A percentile compares a stretch with the other conserved stretches of the same genome.
phyloP scores from a whole-genome alignment of 1,140 invertebrate genomes.

The Onthophagus taurus region DNA sequence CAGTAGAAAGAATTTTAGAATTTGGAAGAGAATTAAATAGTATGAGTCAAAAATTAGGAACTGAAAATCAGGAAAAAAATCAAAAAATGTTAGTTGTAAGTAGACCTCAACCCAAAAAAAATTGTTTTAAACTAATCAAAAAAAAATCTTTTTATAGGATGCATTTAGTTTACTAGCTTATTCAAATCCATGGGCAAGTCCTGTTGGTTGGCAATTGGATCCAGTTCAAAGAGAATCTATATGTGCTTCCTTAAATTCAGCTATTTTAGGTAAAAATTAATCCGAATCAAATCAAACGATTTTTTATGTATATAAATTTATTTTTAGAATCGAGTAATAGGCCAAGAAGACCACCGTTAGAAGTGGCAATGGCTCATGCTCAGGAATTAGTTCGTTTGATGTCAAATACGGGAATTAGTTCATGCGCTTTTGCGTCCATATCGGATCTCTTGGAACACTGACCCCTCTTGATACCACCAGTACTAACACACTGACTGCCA shows the following conservation, averaged over 20 bases:
- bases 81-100: conserved; percentile 86
- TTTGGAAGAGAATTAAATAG: conserved; percentile 89
- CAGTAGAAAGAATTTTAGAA: conserved; percentile 82
- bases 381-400: conserved; percentile 81
- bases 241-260: conserved; percentile 91
- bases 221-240: conserved; percentile 87
- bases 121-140: neutral
- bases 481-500: conserved; percentile 17
- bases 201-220: conserved; percentile 90
- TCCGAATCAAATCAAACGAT: too few species aligned
- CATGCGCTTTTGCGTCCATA: conserved; percentile 86
- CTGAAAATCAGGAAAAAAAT: conserved; percentile 69
- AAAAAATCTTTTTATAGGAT: conserved; percentile 54
- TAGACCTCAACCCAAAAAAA: conserved; percentile 1
- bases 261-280: conserved; percentile 92
- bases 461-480: conserved; percentile 15
- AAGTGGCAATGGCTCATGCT: conserved; percentile 83
- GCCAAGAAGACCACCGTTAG: conserved; percentile 79
- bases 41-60: conserved; percentile 75
- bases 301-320: neutral
- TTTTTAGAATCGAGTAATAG: conserved; percentile 78
- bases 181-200: conserved; percentile 94
- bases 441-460: conserved; percentile 48
- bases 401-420: conserved; percentile 79
- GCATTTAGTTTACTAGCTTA: conserved; percentile 97